These are phyloP conservation scores for Phaedon cochleariae DNA, from an alignment of 2,888 invertebrate genomes.

Conservation along the genomic window DNA sequence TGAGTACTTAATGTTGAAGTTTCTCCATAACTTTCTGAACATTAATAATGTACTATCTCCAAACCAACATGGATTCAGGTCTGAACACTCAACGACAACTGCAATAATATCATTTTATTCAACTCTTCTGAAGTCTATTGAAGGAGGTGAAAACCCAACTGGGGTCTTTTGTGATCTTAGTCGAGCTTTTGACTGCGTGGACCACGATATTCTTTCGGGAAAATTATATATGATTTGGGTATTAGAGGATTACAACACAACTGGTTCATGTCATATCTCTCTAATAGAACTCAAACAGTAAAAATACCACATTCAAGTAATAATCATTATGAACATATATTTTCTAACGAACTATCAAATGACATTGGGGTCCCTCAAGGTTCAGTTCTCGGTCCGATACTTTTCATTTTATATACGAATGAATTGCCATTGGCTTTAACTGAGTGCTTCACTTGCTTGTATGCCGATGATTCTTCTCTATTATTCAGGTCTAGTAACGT, in stretches of 20 bases:
- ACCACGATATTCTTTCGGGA: not conserved
- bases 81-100: slow-evolving; percentile 9
- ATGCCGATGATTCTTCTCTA: not conserved
- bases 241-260: not conserved
- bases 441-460: not conserved
- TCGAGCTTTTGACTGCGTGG: not conserved
- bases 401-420: not conserved
- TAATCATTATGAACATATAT: not conserved
- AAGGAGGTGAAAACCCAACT: slow-evolving; percentile 1
- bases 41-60: slow-evolving; percentile 3
- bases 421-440: not conserved
- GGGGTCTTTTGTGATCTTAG: not conserved
- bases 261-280: not conserved
- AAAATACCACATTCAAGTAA: not conserved
- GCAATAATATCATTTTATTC: slow-evolving; percentile 11
- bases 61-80: not conserved
- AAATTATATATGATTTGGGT: not conserved
- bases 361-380: not conserved
- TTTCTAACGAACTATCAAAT: not conserved
- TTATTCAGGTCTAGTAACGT: not conserved
- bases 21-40: slow-evolving; percentile 6
- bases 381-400: not conserved
- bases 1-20: slow-evolving; percentile 6
- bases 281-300: not conserved
- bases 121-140: slow-evolving; percentile 4